These are phyloP conservation scores for Solea solea DNA, from an alignment of 2,113 vertebrate species.

Conservation along the genomic window DNA sequence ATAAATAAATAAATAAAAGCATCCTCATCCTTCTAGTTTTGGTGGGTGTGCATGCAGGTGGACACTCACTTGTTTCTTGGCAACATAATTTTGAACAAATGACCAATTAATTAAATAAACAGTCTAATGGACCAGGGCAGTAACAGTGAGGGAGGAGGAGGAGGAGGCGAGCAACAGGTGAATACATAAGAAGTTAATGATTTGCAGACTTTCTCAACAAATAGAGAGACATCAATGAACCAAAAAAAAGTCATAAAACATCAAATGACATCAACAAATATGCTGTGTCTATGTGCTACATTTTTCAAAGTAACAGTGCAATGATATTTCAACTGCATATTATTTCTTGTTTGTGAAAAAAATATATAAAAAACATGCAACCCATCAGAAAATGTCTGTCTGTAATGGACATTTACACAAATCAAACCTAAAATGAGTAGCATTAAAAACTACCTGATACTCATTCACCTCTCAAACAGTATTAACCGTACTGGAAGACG, in stretches of 20 bases:
- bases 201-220: conserved; percentile 29
- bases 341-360: too few relatives aligned
- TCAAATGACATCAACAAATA: background rate
- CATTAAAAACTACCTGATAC: too few relatives aligned
- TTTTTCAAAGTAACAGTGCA: too few relatives aligned
- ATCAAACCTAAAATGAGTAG: too few relatives aligned
- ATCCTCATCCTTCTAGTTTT: background rate
- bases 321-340: too few relatives aligned
- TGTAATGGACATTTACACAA: too few relatives aligned
- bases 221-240: background rate
- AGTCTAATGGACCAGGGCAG: conserved; percentile 63
- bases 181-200: conserved; percentile 56
- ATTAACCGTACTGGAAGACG: background rate
- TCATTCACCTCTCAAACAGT: background rate
- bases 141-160: conserved; percentile 14
- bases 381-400: too few relatives aligned
- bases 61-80: conserved; percentile 58
- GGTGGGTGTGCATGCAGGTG: background rate
- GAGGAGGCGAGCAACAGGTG: conserved; percentile 13
- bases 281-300: too few relatives aligned
- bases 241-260: background rate
- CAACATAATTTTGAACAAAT: conserved; percentile 63
- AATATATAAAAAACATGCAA: too few relatives aligned
- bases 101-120: conserved; percentile 69
- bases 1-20: background rate